Evolutionary conservation across 2,888 invertebrate species (phyloP).

Genomic region (Eustalomyia histrio): DNA sequence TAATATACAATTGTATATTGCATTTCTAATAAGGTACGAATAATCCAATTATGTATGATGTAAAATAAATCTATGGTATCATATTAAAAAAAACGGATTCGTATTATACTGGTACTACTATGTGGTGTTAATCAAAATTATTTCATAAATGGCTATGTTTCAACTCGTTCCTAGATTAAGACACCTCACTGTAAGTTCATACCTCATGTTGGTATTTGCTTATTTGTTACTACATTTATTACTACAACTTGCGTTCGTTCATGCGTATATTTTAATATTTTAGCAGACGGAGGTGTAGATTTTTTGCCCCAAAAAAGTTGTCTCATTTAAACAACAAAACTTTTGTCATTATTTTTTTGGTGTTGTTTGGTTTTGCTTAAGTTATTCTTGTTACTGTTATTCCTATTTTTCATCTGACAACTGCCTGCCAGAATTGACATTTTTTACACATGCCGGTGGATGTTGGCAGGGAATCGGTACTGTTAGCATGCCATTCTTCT

Average conservation of each 20-base stretch:
- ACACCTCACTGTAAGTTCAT: no score
- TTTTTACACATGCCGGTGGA: neutral
- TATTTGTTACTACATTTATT: conserved; percentile 12
- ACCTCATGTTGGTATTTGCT: neutral
- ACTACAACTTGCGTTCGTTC: neutral
- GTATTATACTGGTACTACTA: no score
- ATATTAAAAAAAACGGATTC: no score
- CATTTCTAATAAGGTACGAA: no score
- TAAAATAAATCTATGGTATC: no score
- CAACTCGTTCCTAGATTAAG: no score
- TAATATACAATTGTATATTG: no score
- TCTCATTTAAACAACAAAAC: conserved; percentile 52
- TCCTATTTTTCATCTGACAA: conserved; percentile 5
- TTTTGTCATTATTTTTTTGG: conserved; percentile 50
- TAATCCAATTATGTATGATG: no score
- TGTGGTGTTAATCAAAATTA: no score
- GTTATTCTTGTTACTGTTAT: neutral
- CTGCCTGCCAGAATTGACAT: conserved; percentile 35
- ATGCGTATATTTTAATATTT: conserved; percentile 17
- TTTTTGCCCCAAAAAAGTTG: conserved; percentile 35
- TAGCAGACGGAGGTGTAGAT: conserved; percentile 42
- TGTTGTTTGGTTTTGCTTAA: conserved; percentile 1
- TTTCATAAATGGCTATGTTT: no score
- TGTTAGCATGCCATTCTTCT: neutral
- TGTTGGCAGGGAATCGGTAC: neutral